These are phyloP conservation scores for Pogonomyrmex californicus DNA, from an alignment of 1,140 invertebrate species.

Conservation along the genomic window DNA sequence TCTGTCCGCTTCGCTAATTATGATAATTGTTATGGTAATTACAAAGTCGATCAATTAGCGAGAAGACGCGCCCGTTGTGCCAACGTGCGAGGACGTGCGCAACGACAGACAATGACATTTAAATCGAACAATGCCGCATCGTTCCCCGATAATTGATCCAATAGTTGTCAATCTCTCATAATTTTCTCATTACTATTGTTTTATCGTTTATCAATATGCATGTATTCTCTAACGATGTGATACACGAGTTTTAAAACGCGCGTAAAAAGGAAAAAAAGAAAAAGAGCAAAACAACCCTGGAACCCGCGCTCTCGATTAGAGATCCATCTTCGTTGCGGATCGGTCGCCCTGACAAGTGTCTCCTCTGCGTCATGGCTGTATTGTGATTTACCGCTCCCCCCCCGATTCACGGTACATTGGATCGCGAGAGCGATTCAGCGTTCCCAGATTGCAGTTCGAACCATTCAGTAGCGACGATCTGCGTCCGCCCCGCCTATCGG, in stretches of 20 bases:
- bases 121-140: not conserved
- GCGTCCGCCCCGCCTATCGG: conserved; percentile 71
- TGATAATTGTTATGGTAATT: conserved; percentile 65
- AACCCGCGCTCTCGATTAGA: conserved; percentile 48
- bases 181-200: conserved; percentile 22
- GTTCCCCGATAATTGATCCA: conserved; percentile 15
- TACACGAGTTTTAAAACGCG: conserved; percentile 3
- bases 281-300: not conserved
- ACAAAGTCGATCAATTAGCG: conserved; percentile 63
- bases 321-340: conserved; percentile 65
- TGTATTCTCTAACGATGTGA: not conserved
- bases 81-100: not conserved
- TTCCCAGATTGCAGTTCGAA: conserved; percentile 74
- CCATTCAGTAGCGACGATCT: conserved; percentile 73
- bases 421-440: conserved; percentile 74
- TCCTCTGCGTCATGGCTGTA: conserved; percentile 67
- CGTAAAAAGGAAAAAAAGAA: not conserved
- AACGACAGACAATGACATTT: conserved; percentile 6
- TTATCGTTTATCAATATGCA: conserved; percentile 3
- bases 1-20: conserved; percentile 53
- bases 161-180: not conserved
- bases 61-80: conserved; percentile 9
- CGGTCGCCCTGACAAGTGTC: conserved; percentile 67
- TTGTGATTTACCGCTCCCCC: conserved; percentile 72
- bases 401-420: conserved; percentile 75